Conservation (phyloP, 1,140 invertebrate genomes). For the Bilobella aurantiaca region DNA sequence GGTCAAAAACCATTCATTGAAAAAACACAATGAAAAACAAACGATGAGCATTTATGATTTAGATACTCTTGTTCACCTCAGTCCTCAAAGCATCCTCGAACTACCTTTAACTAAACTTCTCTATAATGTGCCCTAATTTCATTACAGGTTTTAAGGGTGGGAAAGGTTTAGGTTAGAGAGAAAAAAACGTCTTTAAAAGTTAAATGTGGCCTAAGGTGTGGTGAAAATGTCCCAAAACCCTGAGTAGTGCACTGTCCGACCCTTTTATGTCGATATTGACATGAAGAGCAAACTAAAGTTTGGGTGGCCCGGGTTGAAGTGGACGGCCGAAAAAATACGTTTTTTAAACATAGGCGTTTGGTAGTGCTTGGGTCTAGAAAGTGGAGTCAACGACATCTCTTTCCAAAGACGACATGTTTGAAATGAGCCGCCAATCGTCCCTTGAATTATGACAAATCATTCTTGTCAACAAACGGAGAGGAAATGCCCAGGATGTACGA, state of each 20-base stretch:
- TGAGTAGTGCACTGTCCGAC: not conserved
- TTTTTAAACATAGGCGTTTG: not conserved
- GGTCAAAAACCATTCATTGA: not conserved
- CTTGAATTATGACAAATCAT: not conserved
- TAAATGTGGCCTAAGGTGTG: too few species aligned
- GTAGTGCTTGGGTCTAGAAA: too few species aligned
- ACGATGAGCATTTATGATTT: not conserved
- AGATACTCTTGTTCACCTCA: too few species aligned
- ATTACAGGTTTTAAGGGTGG: not conserved
- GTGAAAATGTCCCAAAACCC: not conserved
- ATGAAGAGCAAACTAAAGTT: constrained; percentile 21
- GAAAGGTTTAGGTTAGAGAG: not conserved
- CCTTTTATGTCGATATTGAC: constrained; percentile 1
- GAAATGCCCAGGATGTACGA: not conserved
- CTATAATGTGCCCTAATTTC: not conserved
- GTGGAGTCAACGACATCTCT: not conserved
- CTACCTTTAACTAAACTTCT: not conserved
- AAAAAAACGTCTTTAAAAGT: not conserved
- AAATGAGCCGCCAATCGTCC: constrained; percentile 14
- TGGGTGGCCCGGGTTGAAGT: constrained; percentile 19
- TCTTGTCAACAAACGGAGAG: not conserved
- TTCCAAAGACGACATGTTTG: not conserved
- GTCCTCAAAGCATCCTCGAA: not conserved
- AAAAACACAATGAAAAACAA: not conserved
- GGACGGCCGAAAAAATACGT: not conserved